phyloP scores from a whole-genome alignment of 2,113 vertebrate species.

The Malurus cyaneus region DNA sequence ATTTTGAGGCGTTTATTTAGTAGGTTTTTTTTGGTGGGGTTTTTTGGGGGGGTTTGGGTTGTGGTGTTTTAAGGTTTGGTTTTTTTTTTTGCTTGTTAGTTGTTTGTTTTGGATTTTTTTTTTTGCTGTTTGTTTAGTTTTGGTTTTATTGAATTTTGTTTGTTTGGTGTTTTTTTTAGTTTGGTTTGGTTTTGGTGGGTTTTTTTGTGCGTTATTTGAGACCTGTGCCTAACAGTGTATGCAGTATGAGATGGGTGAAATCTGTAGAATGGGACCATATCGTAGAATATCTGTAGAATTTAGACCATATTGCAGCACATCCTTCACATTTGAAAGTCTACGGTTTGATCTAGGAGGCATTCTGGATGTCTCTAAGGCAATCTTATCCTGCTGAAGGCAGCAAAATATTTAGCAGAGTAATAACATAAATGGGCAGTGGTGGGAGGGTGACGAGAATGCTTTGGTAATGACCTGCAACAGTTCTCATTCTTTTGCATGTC shows the following conservation, averaged over 20 bases:
- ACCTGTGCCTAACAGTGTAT: not conserved
- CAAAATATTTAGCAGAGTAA: not conserved
- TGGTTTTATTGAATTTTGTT: not conserved
- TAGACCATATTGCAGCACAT: not conserved
- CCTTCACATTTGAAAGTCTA: not conserved
- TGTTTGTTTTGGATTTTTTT: not conserved
- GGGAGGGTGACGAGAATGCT: not conserved
- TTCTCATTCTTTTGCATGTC: not conserved
- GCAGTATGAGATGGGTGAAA: not conserved
- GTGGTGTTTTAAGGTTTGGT: not conserved
- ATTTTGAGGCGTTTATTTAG: not conserved
- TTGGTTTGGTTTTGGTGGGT: not conserved
- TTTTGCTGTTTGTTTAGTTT: not conserved
- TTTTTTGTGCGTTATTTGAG: not conserved
- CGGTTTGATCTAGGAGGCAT: not conserved
- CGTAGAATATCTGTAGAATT: not conserved
- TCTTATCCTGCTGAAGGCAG: not conserved
- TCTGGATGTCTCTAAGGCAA: not conserved
- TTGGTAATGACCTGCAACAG: not conserved
- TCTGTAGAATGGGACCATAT: not conserved
- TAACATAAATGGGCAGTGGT: not conserved
- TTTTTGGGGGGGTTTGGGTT: no score
- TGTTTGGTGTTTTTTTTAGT: not conserved
- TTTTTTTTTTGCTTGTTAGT: not conserved
- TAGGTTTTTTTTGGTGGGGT: fast-evolving